Conservation (phyloP, 2,888 invertebrate genomes). For the Eupithecia exiguata region DNA sequence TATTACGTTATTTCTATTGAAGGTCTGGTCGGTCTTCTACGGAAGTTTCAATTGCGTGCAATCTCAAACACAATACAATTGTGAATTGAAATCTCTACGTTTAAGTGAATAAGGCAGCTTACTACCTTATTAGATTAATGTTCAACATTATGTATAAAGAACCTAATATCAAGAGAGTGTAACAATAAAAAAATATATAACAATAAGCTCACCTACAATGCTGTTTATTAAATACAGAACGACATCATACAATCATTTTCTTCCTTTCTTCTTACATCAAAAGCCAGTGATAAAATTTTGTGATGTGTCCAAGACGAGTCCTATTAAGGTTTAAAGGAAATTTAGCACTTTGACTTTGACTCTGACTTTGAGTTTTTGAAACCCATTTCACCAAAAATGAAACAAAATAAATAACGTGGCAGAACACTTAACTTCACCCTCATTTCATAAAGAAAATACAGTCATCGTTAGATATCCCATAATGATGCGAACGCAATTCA, state of each 20-base stretch:
- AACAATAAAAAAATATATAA: too few relatives aligned
- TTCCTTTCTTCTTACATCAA: too few relatives aligned
- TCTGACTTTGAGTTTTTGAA: background rate
- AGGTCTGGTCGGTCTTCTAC: too few relatives aligned
- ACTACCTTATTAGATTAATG: background rate
- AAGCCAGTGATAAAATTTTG: too few relatives aligned
- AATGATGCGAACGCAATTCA: conserved; percentile 41
- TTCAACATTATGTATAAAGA: too few relatives aligned
- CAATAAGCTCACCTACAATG: too few relatives aligned
- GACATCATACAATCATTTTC: too few relatives aligned
- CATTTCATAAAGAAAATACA: background rate
- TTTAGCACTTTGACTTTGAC: too few relatives aligned
- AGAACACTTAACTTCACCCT: background rate
- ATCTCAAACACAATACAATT: background rate
- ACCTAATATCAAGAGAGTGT: too few relatives aligned
- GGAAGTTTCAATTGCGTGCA: background rate
- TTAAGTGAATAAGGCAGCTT: background rate
- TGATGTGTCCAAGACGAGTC: too few relatives aligned
- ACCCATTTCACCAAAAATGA: background rate
- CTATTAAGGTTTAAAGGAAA: too few relatives aligned
- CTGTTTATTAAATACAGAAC: too few relatives aligned
- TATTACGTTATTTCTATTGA: background rate
- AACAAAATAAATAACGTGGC: background rate
- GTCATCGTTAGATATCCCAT: conserved; percentile 25
- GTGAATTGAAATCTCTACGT: background rate